phyloP scores from a whole-genome alignment of 2,888 invertebrate species.

The Polietes domitor region DNA sequence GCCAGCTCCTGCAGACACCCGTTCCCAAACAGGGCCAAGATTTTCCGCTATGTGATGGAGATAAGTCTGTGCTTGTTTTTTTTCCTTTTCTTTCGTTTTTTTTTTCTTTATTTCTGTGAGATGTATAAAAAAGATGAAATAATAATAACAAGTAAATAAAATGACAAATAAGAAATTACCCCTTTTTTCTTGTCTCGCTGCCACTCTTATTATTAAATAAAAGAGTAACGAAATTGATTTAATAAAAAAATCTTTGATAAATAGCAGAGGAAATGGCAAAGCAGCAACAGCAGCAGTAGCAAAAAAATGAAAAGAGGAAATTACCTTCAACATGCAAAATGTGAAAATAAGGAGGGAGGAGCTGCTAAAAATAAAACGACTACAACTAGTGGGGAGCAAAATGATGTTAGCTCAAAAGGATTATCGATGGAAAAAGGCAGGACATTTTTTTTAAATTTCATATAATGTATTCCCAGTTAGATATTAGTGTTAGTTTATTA shows the following conservation, averaged over 20 bases:
- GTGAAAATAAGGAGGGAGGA: background rate
- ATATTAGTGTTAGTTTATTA: too few relatives aligned
- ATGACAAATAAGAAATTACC: conserved; percentile 58
- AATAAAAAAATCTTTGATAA: conserved; percentile 33
- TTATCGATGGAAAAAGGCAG: too few relatives aligned
- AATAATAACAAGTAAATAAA: conserved; percentile 40
- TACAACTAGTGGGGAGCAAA: too few relatives aligned
- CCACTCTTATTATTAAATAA: conserved; percentile 41
- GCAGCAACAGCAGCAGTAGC: background rate
- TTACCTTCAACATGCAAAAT: conserved; percentile 6
- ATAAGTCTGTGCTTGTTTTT: conserved; percentile 34
- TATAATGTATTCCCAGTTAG: too few relatives aligned
- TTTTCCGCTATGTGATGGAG: conserved; percentile 25
- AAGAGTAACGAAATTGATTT: conserved; percentile 35
- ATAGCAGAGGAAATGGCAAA: background rate
- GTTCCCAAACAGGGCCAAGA: conserved; percentile 16
- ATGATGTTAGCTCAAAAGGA: too few relatives aligned
- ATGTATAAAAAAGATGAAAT: background rate
- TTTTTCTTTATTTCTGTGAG: too few relatives aligned
- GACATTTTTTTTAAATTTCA: too few relatives aligned
- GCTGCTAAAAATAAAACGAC: background rate
- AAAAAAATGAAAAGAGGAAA: background rate
- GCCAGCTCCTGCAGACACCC: background rate
- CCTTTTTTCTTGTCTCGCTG: conserved; percentile 21
- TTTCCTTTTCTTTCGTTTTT: background rate